Evolutionary conservation across 2,113 vertebrate species (phyloP).

Genomic region (Spea bombifrons): DNA sequence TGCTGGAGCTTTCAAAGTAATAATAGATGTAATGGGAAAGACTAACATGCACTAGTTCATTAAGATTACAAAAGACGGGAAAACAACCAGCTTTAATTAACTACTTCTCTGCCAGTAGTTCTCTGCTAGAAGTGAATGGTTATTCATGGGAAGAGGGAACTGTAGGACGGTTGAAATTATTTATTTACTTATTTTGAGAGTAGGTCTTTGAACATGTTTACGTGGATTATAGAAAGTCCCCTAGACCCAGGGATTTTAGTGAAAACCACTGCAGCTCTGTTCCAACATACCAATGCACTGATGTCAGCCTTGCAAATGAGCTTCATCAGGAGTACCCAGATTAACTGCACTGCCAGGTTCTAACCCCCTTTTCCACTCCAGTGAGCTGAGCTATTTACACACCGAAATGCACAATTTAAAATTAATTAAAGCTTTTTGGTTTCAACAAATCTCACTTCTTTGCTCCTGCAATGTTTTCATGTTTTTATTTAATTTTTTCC

Average conservation of each 20-base stretch:
- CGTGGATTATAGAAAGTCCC: neutral
- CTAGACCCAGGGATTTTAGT: slow-evolving; percentile 23
- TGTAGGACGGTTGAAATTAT: too few species aligned
- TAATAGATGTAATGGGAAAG: too few species aligned
- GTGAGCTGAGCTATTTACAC: slow-evolving; percentile 82
- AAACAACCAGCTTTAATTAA: too few species aligned
- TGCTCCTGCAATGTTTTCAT: slow-evolving; percentile 23
- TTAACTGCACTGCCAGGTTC: slow-evolving; percentile 89
- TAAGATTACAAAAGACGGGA: too few species aligned
- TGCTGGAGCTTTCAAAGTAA: too few species aligned
- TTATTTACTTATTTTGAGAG: neutral
- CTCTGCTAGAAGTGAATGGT: too few species aligned
- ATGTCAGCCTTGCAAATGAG: slow-evolving; percentile 91
- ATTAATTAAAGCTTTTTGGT: slow-evolving; percentile 93
- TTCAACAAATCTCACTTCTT: slow-evolving; percentile 71
- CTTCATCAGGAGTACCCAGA: slow-evolving; percentile 73
- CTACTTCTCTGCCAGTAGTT: too few species aligned
- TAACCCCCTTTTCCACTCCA: slow-evolving; percentile 88
- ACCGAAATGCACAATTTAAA: slow-evolving; percentile 94
- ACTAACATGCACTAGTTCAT: too few species aligned
- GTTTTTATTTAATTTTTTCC: neutral
- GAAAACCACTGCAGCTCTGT: slow-evolving; percentile 62
- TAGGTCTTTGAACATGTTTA: neutral
- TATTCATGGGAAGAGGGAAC: too few species aligned
- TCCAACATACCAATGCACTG: slow-evolving; percentile 80